Percentiles rank a stretch among this genome's conserved stretches.
Evolutionary conservation across 2,888 invertebrate species (phyloP).

Genomic region (Vannuccia rotundouncinata): DNA sequence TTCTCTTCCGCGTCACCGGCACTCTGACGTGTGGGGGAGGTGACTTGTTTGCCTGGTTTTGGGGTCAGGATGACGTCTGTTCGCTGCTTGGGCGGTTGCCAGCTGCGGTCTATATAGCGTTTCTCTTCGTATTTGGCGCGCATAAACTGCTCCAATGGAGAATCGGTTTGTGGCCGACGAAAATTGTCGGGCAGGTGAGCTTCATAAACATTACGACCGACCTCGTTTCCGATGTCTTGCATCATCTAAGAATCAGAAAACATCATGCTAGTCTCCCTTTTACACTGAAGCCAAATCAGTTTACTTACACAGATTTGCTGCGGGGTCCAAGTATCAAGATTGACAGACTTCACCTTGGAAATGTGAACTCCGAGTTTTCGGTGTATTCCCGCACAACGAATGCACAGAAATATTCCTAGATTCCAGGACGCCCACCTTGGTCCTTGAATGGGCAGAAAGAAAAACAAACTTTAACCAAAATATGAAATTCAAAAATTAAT

Average conservation of each 20-base stretch:
- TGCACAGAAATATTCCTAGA: constrained; percentile 92
- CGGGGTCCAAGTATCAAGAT: constrained; percentile 93
- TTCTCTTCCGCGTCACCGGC: background rate
- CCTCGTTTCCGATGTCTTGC: constrained; percentile 94
- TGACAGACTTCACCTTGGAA: constrained; percentile 94
- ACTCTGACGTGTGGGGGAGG: background rate
- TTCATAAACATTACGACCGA: constrained; percentile 88
- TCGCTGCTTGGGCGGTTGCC: constrained; percentile 69
- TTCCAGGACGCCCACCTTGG: constrained; percentile 99
- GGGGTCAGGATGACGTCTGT: background rate
- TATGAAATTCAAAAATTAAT: too few relatives aligned
- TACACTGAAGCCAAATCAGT: too few relatives aligned
- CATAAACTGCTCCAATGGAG: constrained; percentile 84
- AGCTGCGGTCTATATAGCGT: constrained; percentile 92
- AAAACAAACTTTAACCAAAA: too few relatives aligned
- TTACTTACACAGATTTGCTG: constrained; percentile 79
- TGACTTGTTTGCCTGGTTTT: background rate
- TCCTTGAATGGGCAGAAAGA: too few relatives aligned
- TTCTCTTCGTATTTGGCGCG: constrained; percentile 96
- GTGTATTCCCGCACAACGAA: constrained; percentile 96
- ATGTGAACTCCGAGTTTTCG: constrained; percentile 96
- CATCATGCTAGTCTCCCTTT: too few relatives aligned
- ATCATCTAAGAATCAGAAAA: constrained; percentile 61
- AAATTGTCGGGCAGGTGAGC: constrained; percentile 91
- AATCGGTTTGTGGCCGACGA: constrained; percentile 70